Evolutionary conservation across 1,140 invertebrate genomes (phyloP).

Genomic region (Ooceraea biroi): DNA sequence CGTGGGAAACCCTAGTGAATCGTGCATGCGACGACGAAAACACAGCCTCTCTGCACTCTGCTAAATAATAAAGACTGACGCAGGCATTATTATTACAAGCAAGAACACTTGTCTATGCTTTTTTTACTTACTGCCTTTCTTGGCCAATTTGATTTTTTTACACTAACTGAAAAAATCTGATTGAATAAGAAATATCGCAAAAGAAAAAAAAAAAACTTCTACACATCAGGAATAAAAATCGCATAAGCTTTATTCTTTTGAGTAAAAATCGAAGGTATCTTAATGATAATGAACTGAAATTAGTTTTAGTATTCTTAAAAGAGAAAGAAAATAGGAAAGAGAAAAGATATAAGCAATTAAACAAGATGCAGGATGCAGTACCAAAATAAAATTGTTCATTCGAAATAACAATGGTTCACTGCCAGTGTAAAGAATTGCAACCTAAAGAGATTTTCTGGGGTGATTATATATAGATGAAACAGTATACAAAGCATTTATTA

Average conservation of each 20-base stretch:
- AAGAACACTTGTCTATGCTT: too few species aligned
- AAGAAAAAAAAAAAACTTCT: too few species aligned
- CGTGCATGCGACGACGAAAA: slow-evolving; percentile 41
- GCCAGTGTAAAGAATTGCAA: not conserved
- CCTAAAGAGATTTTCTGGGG: not conserved
- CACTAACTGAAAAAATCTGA: too few species aligned
- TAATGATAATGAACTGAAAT: too few species aligned
- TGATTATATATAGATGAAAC: not conserved
- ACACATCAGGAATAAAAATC: too few species aligned
- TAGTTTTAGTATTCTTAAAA: too few species aligned
- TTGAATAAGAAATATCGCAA: too few species aligned
- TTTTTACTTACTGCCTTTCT: too few species aligned
- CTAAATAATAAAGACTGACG: slow-evolving; percentile 10
- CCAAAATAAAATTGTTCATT: not conserved
- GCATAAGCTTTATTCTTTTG: too few species aligned
- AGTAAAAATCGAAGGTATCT: too few species aligned
- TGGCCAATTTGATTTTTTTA: too few species aligned
- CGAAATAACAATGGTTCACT: not conserved
- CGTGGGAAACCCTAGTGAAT: slow-evolving; percentile 57
- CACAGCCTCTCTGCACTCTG: not conserved
- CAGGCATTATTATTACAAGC: too few species aligned
- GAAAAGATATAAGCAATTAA: not conserved
- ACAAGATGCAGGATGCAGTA: not conserved
- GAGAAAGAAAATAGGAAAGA: not conserved
- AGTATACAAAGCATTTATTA: not conserved